Percentiles rank a stretch among this genome's conserved stretches.
These are phyloP conservation scores for Tetranychus piercei DNA, from an alignment of 2,888 invertebrate species.

Conservation along the genomic window DNA sequence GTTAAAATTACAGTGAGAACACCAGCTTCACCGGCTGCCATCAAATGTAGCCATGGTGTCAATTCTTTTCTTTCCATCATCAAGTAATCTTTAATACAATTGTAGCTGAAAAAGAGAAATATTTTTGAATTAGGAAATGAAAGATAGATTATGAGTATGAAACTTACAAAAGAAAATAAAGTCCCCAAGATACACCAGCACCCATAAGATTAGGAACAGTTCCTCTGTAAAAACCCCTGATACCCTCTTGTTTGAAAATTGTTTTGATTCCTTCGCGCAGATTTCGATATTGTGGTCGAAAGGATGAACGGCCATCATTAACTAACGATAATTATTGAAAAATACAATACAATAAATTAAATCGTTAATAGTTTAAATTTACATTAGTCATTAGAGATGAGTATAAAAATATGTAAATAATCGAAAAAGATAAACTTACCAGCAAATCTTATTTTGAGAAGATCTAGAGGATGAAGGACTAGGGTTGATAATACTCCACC, in stretches of 20 bases:
- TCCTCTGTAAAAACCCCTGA: constrained; percentile 79
- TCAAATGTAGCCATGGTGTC: constrained; percentile 68
- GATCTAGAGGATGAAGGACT: constrained; percentile 83
- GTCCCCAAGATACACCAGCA: constrained; percentile 91
- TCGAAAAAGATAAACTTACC: constrained; percentile 43
- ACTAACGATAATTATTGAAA: constrained; percentile 41
- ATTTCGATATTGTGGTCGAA: constrained; percentile 71
- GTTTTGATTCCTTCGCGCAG: constrained; percentile 59
- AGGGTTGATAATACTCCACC: constrained; percentile 90
- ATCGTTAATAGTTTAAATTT: neutral
- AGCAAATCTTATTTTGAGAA: constrained; percentile 94
- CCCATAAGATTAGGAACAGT: constrained; percentile 93
- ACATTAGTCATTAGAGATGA: too few relatives aligned
- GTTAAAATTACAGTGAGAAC: constrained; percentile 71
- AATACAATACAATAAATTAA: constrained; percentile 19
- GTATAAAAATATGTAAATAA: constrained; percentile 41
- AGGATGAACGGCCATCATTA: constrained; percentile 60
- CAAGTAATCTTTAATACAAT: constrained; percentile 77
- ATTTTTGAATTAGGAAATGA: neutral
- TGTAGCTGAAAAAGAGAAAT: constrained; percentile 49
- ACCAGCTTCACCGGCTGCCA: constrained; percentile 69
- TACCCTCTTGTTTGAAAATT: constrained; percentile 66
- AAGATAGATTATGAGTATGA: too few relatives aligned
- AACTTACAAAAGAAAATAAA: constrained; percentile 89
- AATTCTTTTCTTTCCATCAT: constrained; percentile 62